Evolutionary conservation across 2,113 vertebrate genomes (phyloP).

Genomic region (Hucho hucho): DNA sequence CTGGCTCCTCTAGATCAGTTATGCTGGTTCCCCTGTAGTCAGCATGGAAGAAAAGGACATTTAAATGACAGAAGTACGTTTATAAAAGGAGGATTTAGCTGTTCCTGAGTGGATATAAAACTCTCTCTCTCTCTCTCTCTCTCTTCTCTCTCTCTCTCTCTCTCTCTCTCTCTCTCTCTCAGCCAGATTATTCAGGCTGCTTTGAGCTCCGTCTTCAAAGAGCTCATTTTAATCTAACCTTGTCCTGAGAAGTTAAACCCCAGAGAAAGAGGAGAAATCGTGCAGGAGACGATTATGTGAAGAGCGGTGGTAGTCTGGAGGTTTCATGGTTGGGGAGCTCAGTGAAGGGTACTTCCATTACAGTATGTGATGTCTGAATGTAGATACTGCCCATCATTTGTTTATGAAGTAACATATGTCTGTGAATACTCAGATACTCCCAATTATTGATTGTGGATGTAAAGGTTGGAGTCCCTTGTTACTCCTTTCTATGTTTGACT

Average conservation of each 20-base stretch:
- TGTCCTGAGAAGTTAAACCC: constrained; percentile 51
- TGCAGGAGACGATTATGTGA: constrained; percentile 46
- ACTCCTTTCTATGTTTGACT: not conserved
- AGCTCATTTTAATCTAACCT: constrained; percentile 58
- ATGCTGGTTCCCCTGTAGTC: no score
- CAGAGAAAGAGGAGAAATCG: constrained; percentile 43
- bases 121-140: constrained; percentile 19
- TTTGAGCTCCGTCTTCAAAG: constrained; percentile 69
- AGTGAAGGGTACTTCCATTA: no score
- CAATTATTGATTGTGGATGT: no score
- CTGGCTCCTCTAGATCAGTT: no score
- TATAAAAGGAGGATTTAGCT: constrained; percentile 60
- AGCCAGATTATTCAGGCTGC: constrained; percentile 63
- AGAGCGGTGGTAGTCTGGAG: constrained; percentile 23
- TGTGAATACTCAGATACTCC: not conserved
- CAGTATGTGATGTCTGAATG: no score
- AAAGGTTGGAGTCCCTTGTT: no score
- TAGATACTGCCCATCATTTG: no score
- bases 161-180: no score
- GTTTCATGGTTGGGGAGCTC: not conserved
- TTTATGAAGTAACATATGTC: not conserved
- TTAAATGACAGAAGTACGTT: constrained; percentile 68
- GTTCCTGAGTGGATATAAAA: constrained; percentile 69
- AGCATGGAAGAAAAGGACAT: constrained; percentile 65
- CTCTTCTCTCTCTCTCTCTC: no score